phyloP scores from a whole-genome alignment of 2,888 invertebrate species.

The Eupithecia inturbata region DNA sequence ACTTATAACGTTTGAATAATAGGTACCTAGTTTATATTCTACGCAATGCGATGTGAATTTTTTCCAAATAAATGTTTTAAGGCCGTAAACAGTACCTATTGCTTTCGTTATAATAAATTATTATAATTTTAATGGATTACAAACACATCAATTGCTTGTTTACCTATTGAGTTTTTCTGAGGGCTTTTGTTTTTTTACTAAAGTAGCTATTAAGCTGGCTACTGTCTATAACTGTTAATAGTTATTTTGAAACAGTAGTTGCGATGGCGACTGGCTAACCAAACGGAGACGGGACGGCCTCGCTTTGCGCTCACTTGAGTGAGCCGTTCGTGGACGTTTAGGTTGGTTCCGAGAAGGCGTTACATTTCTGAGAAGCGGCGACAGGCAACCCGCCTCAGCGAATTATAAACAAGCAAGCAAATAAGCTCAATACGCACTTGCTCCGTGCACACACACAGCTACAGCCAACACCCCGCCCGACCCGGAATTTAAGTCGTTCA shows the following conservation, averaged over 20 bases:
- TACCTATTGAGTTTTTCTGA: background rate
- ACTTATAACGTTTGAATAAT: conserved; percentile 9
- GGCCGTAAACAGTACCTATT: background rate
- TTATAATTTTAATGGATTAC: background rate
- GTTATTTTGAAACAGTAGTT: conserved; percentile 2
- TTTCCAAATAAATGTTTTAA: background rate
- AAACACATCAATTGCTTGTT: background rate
- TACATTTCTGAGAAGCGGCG: conserved; percentile 82
- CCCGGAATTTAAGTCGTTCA: conserved; percentile 39
- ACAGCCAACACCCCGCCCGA: conserved; percentile 31
- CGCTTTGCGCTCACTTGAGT: conserved; percentile 76
- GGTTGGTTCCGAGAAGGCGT: conserved; percentile 83
- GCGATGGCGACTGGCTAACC: conserved; percentile 20
- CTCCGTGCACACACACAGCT: conserved; percentile 52
- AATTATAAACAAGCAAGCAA: conserved; percentile 73
- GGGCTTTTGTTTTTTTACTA: background rate
- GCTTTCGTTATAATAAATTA: background rate
- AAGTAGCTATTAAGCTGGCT: background rate
- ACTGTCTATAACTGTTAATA: background rate
- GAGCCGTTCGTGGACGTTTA: conserved; percentile 72
- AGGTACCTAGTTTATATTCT: background rate
- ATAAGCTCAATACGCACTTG: conserved; percentile 74
- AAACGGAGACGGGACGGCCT: conserved; percentile 65
- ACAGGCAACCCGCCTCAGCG: conserved; percentile 75
- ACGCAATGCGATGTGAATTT: background rate